Evolutionary conservation across 64 coral and sea anemone species (phyloP), one percentile per base, ranked within the genome.

Genomic region (Montipora capricornis): DNA sequence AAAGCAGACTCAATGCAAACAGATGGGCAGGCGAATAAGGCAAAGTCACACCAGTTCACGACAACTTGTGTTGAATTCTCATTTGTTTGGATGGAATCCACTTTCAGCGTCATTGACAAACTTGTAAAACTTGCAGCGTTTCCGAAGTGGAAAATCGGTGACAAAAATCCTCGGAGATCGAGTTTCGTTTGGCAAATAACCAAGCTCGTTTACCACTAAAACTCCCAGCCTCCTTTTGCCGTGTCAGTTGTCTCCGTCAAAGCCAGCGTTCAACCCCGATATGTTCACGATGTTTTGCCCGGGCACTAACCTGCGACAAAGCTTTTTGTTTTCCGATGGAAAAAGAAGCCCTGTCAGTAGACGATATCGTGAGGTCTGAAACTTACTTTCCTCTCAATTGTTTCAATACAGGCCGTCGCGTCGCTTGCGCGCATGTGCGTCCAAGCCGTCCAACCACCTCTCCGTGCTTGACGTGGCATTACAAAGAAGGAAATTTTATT

Each of bases 381-480:
- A 86, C 88, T 82, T 76, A 85, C 67, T 89, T 79, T 87, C 85
- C 82, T 81, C 89, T 88, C 93, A 95, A 98, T 95, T 97, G 83
- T 94, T 98, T 98, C 96, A 94, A 98, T 98, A 95, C 91, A 91
- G 83, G 84, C 84, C 87, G 73, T 87, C 6, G 80, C 83, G 80
- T 29, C 24, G 77, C 68, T 79, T 81, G 15, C 77, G 79, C 80
- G 90, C 91, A 93, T 90, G 96, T 93, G 96, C 93, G 88, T 85
- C 83, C 20, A 61, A 24, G 82, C 88, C 62, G 78, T 85, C 96
- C 96, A 98, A 98, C 91, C 96, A 90, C 89, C 88, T 87, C 95
- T 80, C 90, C 90, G 84, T 91, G 93, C 96, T 95, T 98, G 96
- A 98, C 96, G 96, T 98, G 96, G 96, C 96, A 98, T 98, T 98